Conservation (phyloP, 1,140 invertebrate species). For the Centruroides vittatus region DNA sequence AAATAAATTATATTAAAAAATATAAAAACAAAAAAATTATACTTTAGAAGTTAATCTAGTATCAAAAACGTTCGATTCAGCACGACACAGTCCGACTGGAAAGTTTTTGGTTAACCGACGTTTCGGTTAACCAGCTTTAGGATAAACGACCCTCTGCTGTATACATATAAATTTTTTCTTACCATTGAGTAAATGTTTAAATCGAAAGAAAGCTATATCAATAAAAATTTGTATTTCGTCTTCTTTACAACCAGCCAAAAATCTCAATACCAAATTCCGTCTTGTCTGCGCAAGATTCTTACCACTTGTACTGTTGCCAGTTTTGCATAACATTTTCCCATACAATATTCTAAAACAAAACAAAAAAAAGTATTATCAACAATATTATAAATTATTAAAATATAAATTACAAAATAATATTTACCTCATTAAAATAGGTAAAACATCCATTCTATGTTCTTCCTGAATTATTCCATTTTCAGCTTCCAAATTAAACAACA, state of each 20-base stretch:
- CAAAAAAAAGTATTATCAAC: neutral
- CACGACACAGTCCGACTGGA: no score
- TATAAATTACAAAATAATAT: constrained; percentile 10
- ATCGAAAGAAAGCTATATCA: constrained; percentile 64
- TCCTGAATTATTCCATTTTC: constrained; percentile 47
- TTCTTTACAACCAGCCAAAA: constrained; percentile 62
- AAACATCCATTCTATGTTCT: constrained; percentile 55
- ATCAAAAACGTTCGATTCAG: no score
- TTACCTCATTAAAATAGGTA: constrained; percentile 61
- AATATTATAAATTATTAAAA: neutral
- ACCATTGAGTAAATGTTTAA: constrained; percentile 43
- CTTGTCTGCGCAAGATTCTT: constrained; percentile 51
- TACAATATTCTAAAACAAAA: constrained; percentile 48
- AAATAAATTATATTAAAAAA: no score
- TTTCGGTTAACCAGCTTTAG: no score
- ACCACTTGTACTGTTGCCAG: constrained; percentile 50
- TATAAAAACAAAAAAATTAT: no score
- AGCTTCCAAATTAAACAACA: constrained; percentile 56
- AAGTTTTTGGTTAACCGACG: no score
- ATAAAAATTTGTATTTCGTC: constrained; percentile 63
- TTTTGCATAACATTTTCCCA: constrained; percentile 70
- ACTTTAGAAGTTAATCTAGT: no score
- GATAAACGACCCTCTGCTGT: no score
- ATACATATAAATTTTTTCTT: neutral
- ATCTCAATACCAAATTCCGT: constrained; percentile 61